A percentile compares a stretch with the other conserved stretches of the same genome.
phyloP scores from a whole-genome alignment of 2,113 vertebrate species.

The Stigmatopora argus region DNA sequence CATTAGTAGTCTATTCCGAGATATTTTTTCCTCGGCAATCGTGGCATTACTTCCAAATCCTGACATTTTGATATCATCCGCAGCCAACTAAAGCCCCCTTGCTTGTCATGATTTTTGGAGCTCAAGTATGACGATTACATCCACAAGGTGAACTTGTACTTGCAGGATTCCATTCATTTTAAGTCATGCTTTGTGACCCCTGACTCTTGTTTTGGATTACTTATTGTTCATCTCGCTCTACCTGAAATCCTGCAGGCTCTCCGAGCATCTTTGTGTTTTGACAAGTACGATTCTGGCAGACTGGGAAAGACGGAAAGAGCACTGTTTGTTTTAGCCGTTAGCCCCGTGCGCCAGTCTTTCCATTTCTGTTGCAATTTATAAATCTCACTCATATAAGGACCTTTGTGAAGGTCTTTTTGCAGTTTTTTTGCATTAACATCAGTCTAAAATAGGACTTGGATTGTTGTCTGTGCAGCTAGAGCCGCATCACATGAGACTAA shows the following conservation, averaged over 20 bases:
- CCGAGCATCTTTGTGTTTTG: constrained; percentile 35
- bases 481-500: neutral
- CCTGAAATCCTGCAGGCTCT: constrained; percentile 23
- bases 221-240: constrained; percentile 1
- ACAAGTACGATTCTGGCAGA: constrained; percentile 26
- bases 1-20: too few species aligned
- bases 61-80: too few species aligned
- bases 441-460: neutral
- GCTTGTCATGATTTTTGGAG: neutral
- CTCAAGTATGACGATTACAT: neutral
- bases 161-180: neutral
- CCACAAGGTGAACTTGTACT: neutral
- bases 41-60: too few species aligned
- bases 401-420: neutral
- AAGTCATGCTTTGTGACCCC: constrained; percentile 1
- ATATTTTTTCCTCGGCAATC: too few species aligned
- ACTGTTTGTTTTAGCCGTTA: constrained; percentile 11
- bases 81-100: too few species aligned
- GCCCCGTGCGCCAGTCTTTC: neutral
- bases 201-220: constrained; percentile 6
- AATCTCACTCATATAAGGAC: constrained; percentile 1
- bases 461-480: neutral
- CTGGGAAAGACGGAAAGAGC: neutral
- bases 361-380: neutral
- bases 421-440: neutral